These are phyloP conservation scores for Apocheima hispidaria DNA, from an alignment of 2,888 invertebrate species.

Conservation along the genomic window DNA sequence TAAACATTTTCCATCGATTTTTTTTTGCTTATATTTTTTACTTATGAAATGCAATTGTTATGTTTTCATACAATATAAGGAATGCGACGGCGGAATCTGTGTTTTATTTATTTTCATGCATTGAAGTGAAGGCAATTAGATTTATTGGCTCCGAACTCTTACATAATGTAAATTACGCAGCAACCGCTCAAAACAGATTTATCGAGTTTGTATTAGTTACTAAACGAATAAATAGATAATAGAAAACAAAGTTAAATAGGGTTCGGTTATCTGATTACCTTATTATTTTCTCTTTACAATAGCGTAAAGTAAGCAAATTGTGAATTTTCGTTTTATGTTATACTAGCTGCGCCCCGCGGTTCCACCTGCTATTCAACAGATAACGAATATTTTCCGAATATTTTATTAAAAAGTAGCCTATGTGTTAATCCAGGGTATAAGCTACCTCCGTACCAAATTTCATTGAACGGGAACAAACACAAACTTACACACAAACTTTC, in stretches of 20 bases:
- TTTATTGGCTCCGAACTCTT: not conserved
- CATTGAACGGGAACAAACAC: too few species aligned
- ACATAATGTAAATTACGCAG: not conserved
- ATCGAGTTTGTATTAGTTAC: too few species aligned
- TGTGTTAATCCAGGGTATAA: too few species aligned
- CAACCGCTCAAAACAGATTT: too few species aligned
- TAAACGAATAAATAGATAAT: conserved; percentile 46
- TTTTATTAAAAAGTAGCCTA: too few species aligned
- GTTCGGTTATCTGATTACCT: not conserved
- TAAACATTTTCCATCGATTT: conserved; percentile 23
- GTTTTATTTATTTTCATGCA: conserved; percentile 63
- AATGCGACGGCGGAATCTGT: conserved; percentile 81
- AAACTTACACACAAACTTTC: too few species aligned
- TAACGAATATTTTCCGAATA: too few species aligned
- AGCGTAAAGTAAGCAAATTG: not conserved
- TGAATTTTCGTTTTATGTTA: too few species aligned
- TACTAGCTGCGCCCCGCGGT: too few species aligned
- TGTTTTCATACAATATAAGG: conserved; percentile 82
- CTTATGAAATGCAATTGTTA: conserved; percentile 46
- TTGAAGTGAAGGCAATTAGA: not conserved
- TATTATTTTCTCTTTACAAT: conserved; percentile 2
- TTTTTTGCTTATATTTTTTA: conserved; percentile 32
- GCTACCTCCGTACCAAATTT: too few species aligned
- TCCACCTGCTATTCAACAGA: too few species aligned
- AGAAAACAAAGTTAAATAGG: conserved; percentile 39